These are phyloP conservation scores for Orius insidiosus DNA, from an alignment of 1,140 invertebrate genomes.

Conservation along the genomic window DNA sequence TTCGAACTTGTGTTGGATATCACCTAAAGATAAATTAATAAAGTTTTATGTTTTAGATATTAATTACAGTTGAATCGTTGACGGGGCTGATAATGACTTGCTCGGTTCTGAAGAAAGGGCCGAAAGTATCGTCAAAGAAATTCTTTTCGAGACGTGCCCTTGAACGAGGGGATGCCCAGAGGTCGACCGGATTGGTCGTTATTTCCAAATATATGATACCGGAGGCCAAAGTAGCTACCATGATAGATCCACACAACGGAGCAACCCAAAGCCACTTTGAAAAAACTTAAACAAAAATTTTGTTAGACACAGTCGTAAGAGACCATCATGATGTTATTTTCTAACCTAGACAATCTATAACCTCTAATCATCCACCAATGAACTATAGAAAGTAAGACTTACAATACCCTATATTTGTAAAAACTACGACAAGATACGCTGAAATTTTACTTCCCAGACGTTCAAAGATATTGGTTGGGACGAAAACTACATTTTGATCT, in stretches of 20 bases:
- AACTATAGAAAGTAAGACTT: no score
- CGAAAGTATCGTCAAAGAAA: conserved; percentile 83
- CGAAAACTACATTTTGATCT: no score
- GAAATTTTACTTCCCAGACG: no score
- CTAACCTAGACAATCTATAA: no score
- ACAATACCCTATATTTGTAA: no score
- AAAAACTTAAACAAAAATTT: conserved; percentile 37
- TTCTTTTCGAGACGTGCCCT: conserved; percentile 68
- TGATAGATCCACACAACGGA: conserved; percentile 44
- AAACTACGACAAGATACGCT: no score
- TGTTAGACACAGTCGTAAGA: no score
- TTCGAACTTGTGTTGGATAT: conserved; percentile 36
- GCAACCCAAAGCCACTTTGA: conserved; percentile 62
- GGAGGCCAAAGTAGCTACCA: conserved; percentile 42
- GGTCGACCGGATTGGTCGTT: conserved; percentile 87
- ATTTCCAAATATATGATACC: conserved; percentile 45
- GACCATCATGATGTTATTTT: no score
- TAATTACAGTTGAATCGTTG: conserved; percentile 32
- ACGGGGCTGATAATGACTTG: conserved; percentile 61
- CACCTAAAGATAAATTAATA: no score
- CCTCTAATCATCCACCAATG: no score
- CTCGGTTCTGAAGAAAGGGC: conserved; percentile 90
- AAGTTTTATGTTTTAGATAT: no score
- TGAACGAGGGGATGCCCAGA: conserved; percentile 85
- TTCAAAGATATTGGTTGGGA: no score